Base-by-base conservation (phyloP, 2,888 invertebrate genomes). In the Eucriotettix oculatus region DNA sequence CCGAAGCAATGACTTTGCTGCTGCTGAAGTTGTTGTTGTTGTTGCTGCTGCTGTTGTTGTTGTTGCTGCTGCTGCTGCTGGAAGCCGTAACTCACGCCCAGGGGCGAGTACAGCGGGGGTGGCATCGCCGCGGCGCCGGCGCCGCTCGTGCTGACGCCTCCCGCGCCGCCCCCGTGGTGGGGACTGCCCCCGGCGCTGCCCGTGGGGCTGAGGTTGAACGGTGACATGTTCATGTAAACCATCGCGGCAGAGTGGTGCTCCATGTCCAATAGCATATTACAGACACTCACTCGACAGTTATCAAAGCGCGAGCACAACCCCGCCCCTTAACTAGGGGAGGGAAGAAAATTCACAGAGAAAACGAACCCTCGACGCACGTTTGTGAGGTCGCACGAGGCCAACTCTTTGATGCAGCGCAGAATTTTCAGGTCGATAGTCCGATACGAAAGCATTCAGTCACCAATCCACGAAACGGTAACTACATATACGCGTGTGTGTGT, bases 181-280 rank as follows among this genome's bases (percentile, higher is more conserved):
- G 56, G 56, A 70, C 66, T 66, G 64, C 67, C 75, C 75, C 70
- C 74, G 61, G 82, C 84, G 70, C 86, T 86, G 68, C 84, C 82
- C 68, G 84, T 84, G 66, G 87, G 86, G 71, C 85, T 86, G 68
- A 83, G 78, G 71, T 81, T 82, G 76, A 89, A 90, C 68, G 90
- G 87, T 77, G 89, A 87, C 86, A 90, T 88, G 79, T 87, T 90
- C 72, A 90, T 82, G 75, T 89, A 88, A 80, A 89, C 85, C 78
- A 90, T 82, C 79, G 87, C 84, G 79, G 87, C 84, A 29, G 68
- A 66, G 52, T 66, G 66, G 62, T 69, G 68, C 79, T 90, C 90
- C 90, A 90, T 90, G 77, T 85, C 84, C 78, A 85, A 83, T 83
- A 85, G 82, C 85, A 85, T 85, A 63, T 58, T 61, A 58, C 53